These are phyloP conservation scores for Drosophila acutilabella DNA, from an alignment of 2,888 invertebrate species.

Conservation along the genomic window DNA sequence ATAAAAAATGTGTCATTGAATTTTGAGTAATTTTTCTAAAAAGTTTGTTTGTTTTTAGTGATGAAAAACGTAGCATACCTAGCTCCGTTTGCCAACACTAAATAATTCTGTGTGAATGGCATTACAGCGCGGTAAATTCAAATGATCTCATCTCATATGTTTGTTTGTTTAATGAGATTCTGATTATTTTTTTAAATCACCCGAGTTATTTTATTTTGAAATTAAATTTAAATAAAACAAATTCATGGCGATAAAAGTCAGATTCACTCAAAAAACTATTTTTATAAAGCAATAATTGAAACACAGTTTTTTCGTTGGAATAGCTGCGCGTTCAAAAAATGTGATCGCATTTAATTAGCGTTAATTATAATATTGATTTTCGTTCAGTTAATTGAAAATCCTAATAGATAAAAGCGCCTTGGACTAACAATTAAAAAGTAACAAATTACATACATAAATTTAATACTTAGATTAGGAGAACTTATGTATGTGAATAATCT, in stretches of 20 bases:
- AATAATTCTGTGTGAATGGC: neutral
- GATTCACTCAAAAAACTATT: no score
- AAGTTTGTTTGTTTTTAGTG: slow-evolving; percentile 1
- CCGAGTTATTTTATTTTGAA: no score
- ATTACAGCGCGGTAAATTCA: neutral
- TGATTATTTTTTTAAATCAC: no score
- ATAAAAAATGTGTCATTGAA: neutral
- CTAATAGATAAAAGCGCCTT: slow-evolving; percentile 70
- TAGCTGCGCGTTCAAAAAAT: slow-evolving; percentile 20
- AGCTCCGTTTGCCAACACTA: neutral
- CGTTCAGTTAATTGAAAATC: slow-evolving; percentile 52
- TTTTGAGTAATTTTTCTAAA: neutral
- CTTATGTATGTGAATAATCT: slow-evolving; percentile 46
- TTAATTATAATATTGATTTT: slow-evolving; percentile 54
- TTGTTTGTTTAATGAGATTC: neutral
- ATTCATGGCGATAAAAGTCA: no score
- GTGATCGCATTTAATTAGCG: slow-evolving; percentile 40
- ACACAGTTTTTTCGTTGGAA: slow-evolving; percentile 5
- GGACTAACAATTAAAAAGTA: slow-evolving; percentile 70
- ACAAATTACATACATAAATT: slow-evolving; percentile 61
- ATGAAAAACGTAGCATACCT: neutral
- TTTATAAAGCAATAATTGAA: neutral
- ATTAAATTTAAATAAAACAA: no score
- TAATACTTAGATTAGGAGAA: slow-evolving; percentile 59
- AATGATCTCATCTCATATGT: neutral